Evolutionary conservation across 2,113 vertebrate genomes (phyloP), one percentile per base, ranked within the genome.

Genomic region (Phodopus roborovskii): DNA sequence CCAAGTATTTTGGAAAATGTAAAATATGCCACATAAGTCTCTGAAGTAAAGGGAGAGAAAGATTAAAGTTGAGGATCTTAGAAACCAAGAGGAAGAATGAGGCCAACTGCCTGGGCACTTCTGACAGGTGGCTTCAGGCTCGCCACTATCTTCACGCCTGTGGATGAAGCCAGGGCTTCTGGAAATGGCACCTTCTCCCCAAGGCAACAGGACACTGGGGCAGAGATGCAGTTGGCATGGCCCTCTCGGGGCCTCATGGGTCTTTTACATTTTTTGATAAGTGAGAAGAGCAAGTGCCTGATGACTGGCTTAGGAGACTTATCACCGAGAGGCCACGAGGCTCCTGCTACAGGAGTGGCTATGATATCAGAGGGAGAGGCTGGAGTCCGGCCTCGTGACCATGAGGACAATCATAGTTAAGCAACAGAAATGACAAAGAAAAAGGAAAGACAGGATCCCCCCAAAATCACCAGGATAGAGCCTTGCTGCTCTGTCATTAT

Each of bases 221-320:
- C 74, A 95, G 45, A 89, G 84, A 81, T 7, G 75, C 19, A 77
- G n/a, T 13, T 83, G 64, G 77, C 33, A 33, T 3, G 0, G 26
- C 28, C 83, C 42, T 30, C 16, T 39, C 39, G 36, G n/a, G 45
- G 53, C 71, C 78, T 86, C 33, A 0, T n/a, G 71, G 58, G n/a
- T n/a, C 83, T 68, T 89, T 60, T 26, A 30, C 16, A 1, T 19
- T 86, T 86, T 91, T 91, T 74, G 90, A 97, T 36, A 85, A 85
- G 45, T 39, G 24, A 86, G n/a, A 74, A 68, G 39, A 81, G 2
- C 24, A 12, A 92, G 48, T 58, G 60, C 20, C 77, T 39, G 79
- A 70, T 20, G 2, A 30, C 30, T 15, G 70, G 19, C 33, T 36
- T 15, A 66, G 45, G 33, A 88, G 50, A 70, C 66, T 87, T 83